Conservation (phyloP, 2,797 vertebrate species). For the Centropyge bicolor region DNA sequence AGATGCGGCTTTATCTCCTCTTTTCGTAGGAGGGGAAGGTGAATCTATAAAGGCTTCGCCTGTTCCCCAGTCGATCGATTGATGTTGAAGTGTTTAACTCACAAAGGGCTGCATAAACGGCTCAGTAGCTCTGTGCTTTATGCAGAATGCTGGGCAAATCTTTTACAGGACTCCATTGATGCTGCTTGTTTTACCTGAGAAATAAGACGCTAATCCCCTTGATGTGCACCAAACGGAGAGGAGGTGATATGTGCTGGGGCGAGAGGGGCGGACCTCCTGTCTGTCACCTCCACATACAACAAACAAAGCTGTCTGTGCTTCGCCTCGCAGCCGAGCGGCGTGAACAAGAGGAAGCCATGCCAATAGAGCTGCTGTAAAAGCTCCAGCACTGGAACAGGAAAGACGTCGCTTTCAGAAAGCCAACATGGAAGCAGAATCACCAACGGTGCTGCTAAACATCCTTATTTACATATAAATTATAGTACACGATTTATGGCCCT, state of each 20-base stretch:
- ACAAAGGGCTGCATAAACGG: slow-evolving; percentile 59
- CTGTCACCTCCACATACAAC: slow-evolving; percentile 69
- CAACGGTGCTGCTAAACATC: slow-evolving; percentile 38
- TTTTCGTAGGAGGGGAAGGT: slow-evolving; percentile 68
- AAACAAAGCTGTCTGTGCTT: slow-evolving; percentile 65
- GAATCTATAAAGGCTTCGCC: slow-evolving; percentile 62
- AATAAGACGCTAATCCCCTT: slow-evolving; percentile 73
- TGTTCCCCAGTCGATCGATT: slow-evolving; percentile 66
- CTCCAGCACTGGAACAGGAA: slow-evolving; percentile 14
- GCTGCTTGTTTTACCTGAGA: slow-evolving; percentile 73
- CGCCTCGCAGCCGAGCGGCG: slow-evolving; percentile 14
- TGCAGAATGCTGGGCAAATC: slow-evolving; percentile 56
- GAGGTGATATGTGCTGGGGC: slow-evolving; percentile 65
- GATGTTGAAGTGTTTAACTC: slow-evolving; percentile 75
- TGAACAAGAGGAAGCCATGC: slow-evolving; percentile 25
- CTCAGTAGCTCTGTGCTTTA: slow-evolving; percentile 47
- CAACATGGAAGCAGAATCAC: slow-evolving; percentile 2
- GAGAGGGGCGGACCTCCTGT: slow-evolving; percentile 71
- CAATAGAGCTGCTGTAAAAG: slow-evolving; percentile 34
- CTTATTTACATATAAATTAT: slow-evolving; percentile 50
- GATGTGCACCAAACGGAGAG: slow-evolving; percentile 64
- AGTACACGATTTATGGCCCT: slow-evolving; percentile 24
- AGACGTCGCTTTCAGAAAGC: slow-evolving; percentile 15
- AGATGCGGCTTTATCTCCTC: slow-evolving; percentile 52
- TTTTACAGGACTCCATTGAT: slow-evolving; percentile 64